Evolutionary conservation across 1,140 invertebrate genomes (phyloP), one percentile per base, ranked within the genome.

Genomic region (Zaprionus lachaisei): DNA sequence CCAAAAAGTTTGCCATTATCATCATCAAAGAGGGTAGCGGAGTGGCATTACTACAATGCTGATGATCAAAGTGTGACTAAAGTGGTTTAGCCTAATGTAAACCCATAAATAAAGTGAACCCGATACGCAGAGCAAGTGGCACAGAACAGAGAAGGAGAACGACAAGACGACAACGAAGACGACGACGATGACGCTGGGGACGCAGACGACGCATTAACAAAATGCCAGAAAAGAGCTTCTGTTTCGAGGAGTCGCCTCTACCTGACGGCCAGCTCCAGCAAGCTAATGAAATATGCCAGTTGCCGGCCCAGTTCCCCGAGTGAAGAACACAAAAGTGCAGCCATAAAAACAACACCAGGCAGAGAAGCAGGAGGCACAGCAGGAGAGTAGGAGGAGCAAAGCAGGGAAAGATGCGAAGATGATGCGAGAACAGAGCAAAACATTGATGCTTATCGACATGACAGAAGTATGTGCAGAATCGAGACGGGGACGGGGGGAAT

Each of bases 1-100:
- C 83, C 80, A 86, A 86, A 87, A 87, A 83, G 81, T 63, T 86
- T 77, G 83, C 83, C 85, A 89, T 89, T 89, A 89, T 83, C 80
- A 28, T 12, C 14, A 17, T 38, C 20, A 17, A 12, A 6, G 15
- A 11, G 11, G 20, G 15, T n/a, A 55, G 20, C 1, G 41, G 17
- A 44, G 49, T 22, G 26, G 71, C 77, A 82, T 73, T 47, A 60
- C 62, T 78, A 86, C 85, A 89, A 90, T 89, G 85, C 81, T 81
- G 85, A 90, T 91, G 77, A 92, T 91, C 86, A 92, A 92, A 92
- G 90, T 92, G 90, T 92, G 90, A 92, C 90, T 92, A 92, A 92
- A 92, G 80, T 92, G 90, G 90, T 92, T 91, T 92, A 92, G 90
- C 90, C 90, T 92, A 92, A 92, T 92, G 90, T 92, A 92, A 92